These are phyloP conservation scores for Metaphire vulgaris DNA, from an alignment of 1,140 invertebrate genomes.

Conservation along the genomic window DNA sequence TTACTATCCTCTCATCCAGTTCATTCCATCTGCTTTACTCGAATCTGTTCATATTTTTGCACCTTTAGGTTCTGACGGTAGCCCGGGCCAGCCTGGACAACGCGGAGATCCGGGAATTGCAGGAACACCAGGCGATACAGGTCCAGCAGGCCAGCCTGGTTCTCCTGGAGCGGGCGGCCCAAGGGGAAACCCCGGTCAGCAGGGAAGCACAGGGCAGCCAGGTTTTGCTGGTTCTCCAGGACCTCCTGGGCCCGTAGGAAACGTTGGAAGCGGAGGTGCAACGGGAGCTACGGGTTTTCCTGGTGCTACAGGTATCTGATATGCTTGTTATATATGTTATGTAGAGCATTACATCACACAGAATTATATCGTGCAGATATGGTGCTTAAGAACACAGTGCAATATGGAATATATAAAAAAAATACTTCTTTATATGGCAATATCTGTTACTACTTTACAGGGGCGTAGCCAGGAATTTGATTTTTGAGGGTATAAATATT, in stretches of 20 bases:
- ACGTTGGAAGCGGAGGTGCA: background rate
- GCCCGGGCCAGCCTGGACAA: background rate
- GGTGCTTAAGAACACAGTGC: too few species aligned
- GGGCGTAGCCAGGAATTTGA: too few species aligned
- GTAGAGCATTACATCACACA: too few species aligned
- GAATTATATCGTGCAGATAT: too few species aligned
- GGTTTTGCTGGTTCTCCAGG: background rate
- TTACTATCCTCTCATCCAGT: too few species aligned
- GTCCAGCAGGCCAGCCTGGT: background rate
- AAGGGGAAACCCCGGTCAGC: background rate
- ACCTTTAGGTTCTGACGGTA: conserved; percentile 3
- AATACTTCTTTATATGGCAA: too few species aligned
- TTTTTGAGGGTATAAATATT: too few species aligned
- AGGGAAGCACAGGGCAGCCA: conserved; percentile 9
- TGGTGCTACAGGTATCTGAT: conserved; percentile 8
- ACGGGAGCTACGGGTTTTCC: conserved; percentile 11
- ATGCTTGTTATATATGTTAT: too few species aligned
- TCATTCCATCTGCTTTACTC: background rate
- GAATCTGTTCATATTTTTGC: too few species aligned
- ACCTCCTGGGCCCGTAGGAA: background rate
- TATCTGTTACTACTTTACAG: too few species aligned
- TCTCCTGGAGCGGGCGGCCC: conserved; percentile 3
- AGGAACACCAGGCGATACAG: background rate
- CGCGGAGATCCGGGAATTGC: background rate
- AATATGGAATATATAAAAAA: too few species aligned